Evolutionary conservation across 2,797 vertebrate species (phyloP), one percentile per base, ranked within the genome.

Genomic region (Ceryle rudis): DNA sequence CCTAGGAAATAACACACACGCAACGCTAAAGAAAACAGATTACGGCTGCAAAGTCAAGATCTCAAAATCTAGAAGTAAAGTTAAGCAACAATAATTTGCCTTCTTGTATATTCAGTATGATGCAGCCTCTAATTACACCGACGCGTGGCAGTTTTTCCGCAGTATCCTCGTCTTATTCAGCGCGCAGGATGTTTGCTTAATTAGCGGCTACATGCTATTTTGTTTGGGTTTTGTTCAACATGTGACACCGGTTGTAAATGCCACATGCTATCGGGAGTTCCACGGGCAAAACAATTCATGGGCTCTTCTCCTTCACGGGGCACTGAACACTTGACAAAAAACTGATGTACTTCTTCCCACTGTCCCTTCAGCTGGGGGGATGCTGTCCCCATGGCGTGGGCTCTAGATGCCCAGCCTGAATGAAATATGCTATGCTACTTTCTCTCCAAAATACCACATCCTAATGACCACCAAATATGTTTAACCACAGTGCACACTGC

Each of bases 171-270:
- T 81, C 77, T 72, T 44, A 41, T 60, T 89, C 81, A 71, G 88
- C 11, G 29, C 44, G 90, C 93, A 96, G 90, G 86, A 89, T 91
- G 86, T 84, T 69, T 80, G 80, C 81, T 93, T 92, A 77, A 96
- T 95, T 90, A 92, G 47, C 69, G 71, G 14, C 84, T 94, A 37
- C 14, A 6, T 82, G 74, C 47, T 31, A 66, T 93, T 95, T 90
- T 96, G 93, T 95, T 96, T 97, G 95, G 95, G 92, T 90, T 90
- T 62, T 93, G 66, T 80, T 94, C 65, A 66, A 58, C 88, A 79
- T 28, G 73, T 86, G 94, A 84, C 28, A 25, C 54, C 60, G 86
- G 80, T 26, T 79, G 90, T 93, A 84, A 94, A 90, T 66, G 88
- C 81, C 5, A 33, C 29, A 14, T 37, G 66, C 88, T 80, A 55